Evolutionary conservation across 2,113 vertebrate genomes (phyloP).

Genomic region (Pristiophorus japonicus): DNA sequence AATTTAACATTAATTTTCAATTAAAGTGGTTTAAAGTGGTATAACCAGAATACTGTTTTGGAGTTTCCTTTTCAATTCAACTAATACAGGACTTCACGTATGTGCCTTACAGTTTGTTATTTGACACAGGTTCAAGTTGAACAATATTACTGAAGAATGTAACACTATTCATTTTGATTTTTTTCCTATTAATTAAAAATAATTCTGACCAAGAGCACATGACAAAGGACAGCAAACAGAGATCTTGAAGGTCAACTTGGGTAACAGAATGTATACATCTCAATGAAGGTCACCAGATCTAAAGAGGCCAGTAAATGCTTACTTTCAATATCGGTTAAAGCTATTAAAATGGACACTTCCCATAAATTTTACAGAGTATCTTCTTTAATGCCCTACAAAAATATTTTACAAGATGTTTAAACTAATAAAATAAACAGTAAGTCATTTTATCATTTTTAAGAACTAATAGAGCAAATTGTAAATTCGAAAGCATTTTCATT

Average conservation of each 20-base stretch:
- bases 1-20: not conserved
- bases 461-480: not conserved
- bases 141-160: not conserved
- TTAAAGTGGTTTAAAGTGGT: not conserved
- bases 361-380: not conserved
- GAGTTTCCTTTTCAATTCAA: not conserved
- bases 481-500: not conserved
- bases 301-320: not conserved
- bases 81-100: not conserved
- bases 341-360: not conserved
- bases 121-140: not conserved
- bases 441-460: not conserved
- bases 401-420: slow-evolving; percentile 13
- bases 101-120: not conserved
- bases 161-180: not conserved
- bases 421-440: not conserved
- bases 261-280: not conserved
- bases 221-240: not conserved
- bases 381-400: not conserved
- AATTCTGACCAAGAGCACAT: not conserved
- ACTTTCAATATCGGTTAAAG: not conserved
- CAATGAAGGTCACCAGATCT: not conserved
- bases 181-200: not conserved
- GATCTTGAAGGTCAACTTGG: not conserved
- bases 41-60: not conserved